Evolutionary conservation across 2,797 vertebrate species (phyloP).

Genomic region (Ceryle rudis): DNA sequence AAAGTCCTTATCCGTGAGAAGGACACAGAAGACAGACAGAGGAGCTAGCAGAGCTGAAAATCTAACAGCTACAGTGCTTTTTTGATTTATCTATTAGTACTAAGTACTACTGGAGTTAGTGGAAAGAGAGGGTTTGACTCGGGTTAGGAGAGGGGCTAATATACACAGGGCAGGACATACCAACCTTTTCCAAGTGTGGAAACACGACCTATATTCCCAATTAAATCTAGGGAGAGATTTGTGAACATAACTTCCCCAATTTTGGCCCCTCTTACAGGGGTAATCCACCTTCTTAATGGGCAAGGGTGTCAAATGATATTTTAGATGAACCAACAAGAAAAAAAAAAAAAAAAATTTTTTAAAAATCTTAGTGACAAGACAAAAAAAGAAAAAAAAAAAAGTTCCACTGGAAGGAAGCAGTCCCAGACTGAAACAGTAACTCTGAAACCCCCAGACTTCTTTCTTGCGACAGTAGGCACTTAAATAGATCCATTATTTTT

Average conservation of each 20-base stretch:
- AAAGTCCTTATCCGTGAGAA: conserved; percentile 77
- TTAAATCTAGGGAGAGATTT: conserved; percentile 99
- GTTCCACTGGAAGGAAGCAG: conserved; percentile 80
- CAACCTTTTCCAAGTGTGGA: conserved; percentile 99
- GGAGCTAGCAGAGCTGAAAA: conserved; percentile 84
- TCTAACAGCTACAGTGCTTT: conserved; percentile 84
- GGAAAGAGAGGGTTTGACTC: conserved; percentile 91
- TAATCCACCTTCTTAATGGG: conserved; percentile 89
- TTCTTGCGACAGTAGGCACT: conserved; percentile 81
- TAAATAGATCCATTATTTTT: conserved; percentile 80
- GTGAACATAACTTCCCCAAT: conserved; percentile 94
- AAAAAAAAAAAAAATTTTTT: conserved; percentile 75
- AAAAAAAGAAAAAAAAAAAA: conserved; percentile 80
- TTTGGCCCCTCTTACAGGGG: conserved; percentile 87
- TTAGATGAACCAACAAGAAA: conserved; percentile 83
- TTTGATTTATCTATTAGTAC: conserved; percentile 85
- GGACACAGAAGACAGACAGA: conserved; percentile 81
- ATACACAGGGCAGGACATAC: conserved; percentile 99
- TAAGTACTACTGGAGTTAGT: conserved; percentile 93
- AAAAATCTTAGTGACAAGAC: conserved; percentile 82
- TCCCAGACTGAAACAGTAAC: conserved; percentile 79
- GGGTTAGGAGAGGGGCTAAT: conserved; percentile 97
- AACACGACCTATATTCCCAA: conserved; percentile 99
- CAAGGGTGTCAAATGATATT: conserved; percentile 85
- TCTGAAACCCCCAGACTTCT: conserved; percentile 83